These are phyloP conservation scores for Drosophila sproati DNA, from an alignment of 1,140 invertebrate genomes.

Conservation along the genomic window DNA sequence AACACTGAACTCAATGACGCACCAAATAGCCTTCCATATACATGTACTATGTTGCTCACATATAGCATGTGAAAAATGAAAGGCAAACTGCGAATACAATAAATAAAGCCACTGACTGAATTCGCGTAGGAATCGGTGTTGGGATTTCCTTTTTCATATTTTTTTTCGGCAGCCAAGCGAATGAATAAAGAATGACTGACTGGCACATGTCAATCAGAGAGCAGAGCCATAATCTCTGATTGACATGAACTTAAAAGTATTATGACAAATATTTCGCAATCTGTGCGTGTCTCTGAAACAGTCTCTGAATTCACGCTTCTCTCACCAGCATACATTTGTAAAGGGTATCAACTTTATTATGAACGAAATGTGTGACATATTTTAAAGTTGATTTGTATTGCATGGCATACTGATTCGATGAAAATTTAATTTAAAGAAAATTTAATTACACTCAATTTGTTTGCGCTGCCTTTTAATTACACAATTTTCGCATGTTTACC, in stretches of 20 bases:
- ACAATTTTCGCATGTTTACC: background rate
- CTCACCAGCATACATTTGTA: conserved; percentile 3
- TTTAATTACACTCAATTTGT: background rate
- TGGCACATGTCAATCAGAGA: conserved; percentile 77
- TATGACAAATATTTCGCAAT: conserved; percentile 81
- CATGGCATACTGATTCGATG: background rate
- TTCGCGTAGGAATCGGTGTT: background rate
- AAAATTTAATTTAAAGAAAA: background rate
- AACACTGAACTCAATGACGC: conserved; percentile 8
- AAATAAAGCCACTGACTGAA: conserved; percentile 26
- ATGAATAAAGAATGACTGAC: conserved; percentile 13
- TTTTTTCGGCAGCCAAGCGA: background rate
- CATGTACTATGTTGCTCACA: background rate
- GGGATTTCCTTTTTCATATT: background rate
- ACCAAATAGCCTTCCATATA: conserved; percentile 6
- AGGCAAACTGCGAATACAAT: conserved; percentile 28
- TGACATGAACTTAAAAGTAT: conserved; percentile 81
- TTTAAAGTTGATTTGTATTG: background rate
- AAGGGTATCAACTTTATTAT: background rate
- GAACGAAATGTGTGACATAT: background rate
- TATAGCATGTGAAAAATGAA: conserved; percentile 38
- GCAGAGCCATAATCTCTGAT: conserved; percentile 73
- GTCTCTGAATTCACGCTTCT: conserved; percentile 11
- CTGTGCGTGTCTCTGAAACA: conserved; percentile 39
- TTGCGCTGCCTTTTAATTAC: background rate